Conservation (phyloP, 2,113 vertebrate species). For the Scomber scombrus region DNA sequence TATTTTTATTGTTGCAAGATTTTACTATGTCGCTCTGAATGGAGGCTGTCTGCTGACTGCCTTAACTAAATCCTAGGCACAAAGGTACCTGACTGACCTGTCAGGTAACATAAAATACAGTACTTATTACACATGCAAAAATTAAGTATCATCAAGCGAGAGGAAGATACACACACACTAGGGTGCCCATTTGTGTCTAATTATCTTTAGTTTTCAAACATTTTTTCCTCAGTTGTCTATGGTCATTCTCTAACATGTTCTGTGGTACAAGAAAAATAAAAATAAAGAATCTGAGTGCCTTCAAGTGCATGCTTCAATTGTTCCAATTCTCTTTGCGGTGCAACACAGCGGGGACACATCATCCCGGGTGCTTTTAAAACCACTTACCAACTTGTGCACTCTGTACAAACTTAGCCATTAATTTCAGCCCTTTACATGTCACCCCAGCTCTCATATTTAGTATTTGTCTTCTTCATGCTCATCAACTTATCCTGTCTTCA, state of each 20-base stretch:
- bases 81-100: not conserved
- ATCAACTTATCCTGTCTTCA: slow-evolving; percentile 16
- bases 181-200: slow-evolving; percentile 2
- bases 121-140: not conserved
- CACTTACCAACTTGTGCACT: slow-evolving; percentile 51
- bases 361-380: slow-evolving; percentile 54
- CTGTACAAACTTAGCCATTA: slow-evolving; percentile 37
- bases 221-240: not conserved
- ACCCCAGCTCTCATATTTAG: slow-evolving; percentile 11
- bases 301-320: slow-evolving; percentile 50
- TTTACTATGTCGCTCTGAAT: slow-evolving; percentile 1
- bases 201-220: slow-evolving; percentile 12
- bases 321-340: slow-evolving; percentile 39
- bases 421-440: slow-evolving; percentile 27
- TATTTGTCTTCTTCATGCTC: slow-evolving; percentile 32
- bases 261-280: slow-evolving; percentile 2
- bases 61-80: slow-evolving; percentile 23
- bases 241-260: slow-evolving; percentile 24
- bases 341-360: slow-evolving; percentile 39
- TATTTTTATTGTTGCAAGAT: slow-evolving; percentile 5
- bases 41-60: slow-evolving; percentile 13
- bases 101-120: not conserved
- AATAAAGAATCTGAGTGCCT: slow-evolving; percentile 22
- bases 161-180: not conserved
- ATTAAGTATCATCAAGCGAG: not conserved